phyloP scores from a whole-genome alignment of 1,140 invertebrate species.

The Papilio polytes region DNA sequence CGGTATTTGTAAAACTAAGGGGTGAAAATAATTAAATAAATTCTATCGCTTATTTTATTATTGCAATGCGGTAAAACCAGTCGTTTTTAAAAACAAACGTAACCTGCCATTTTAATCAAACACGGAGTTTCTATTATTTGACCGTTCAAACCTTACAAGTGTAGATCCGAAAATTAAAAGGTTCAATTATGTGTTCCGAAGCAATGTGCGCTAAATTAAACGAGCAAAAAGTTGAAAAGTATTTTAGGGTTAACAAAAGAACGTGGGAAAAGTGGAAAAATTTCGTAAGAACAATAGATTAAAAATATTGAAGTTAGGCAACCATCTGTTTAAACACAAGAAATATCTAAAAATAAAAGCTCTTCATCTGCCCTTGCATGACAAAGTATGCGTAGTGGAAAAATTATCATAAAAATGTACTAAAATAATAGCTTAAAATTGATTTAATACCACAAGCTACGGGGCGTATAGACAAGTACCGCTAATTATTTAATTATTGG shows the following conservation, averaged over 20 bases:
- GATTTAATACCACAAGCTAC: no score
- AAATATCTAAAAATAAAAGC: background rate
- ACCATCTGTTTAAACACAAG: background rate
- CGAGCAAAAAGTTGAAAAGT: background rate
- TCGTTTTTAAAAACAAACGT: background rate
- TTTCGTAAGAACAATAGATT: background rate
- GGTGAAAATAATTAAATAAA: no score
- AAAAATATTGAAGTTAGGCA: background rate
- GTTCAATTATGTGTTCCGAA: background rate
- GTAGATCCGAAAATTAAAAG: background rate
- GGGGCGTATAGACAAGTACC: background rate
- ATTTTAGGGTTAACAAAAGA: background rate
- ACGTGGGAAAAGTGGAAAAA: background rate
- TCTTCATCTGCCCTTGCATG: background rate
- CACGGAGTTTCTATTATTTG: background rate
- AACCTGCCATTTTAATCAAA: background rate
- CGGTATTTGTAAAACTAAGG: no score
- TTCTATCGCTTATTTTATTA: no score
- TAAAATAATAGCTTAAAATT: no score
- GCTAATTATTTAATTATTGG: background rate
- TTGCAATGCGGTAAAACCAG: background rate
- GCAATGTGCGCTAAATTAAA: background rate
- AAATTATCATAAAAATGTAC: no score
- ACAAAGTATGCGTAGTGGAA: background rate
- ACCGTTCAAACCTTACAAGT: background rate